phyloP scores from a whole-genome alignment of 2,113 vertebrate genomes.

The Maccullochella peelii region DNA sequence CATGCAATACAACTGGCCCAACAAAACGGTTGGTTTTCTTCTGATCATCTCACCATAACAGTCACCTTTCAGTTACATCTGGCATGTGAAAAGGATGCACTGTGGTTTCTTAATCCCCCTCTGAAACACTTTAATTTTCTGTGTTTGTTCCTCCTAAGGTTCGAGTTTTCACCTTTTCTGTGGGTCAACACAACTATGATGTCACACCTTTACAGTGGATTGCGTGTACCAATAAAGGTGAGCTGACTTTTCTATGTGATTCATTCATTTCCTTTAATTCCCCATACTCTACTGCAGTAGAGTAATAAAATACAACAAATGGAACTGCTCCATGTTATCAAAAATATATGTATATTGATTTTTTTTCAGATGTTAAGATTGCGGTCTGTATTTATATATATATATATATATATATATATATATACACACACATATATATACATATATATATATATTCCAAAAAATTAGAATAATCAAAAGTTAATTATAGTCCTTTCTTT shows the following conservation, averaged over 20 bases:
- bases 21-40: constrained; percentile 90
- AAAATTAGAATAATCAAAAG: neutral
- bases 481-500: neutral
- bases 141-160: constrained; percentile 63
- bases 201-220: constrained; percentile 99
- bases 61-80: neutral
- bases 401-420: no score
- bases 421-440: no score
- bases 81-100: neutral
- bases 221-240: constrained; percentile 98
- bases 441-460: no score
- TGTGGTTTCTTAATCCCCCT: neutral
- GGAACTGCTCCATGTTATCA: neutral
- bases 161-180: constrained; percentile 97
- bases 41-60: neutral
- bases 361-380: neutral
- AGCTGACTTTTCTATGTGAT: constrained; percentile 20
- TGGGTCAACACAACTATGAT: constrained; percentile 98
- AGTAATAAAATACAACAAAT: no score
- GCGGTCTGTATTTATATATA: neutral
- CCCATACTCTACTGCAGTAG: no score
- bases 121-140: neutral
- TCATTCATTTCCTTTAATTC: neutral
- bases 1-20: constrained; percentile 98
- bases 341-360: neutral